Evolutionary conservation across 2,888 invertebrate genomes (phyloP), one percentile per base, ranked within the genome.

Genomic region (Platycheirus rosarum): DNA sequence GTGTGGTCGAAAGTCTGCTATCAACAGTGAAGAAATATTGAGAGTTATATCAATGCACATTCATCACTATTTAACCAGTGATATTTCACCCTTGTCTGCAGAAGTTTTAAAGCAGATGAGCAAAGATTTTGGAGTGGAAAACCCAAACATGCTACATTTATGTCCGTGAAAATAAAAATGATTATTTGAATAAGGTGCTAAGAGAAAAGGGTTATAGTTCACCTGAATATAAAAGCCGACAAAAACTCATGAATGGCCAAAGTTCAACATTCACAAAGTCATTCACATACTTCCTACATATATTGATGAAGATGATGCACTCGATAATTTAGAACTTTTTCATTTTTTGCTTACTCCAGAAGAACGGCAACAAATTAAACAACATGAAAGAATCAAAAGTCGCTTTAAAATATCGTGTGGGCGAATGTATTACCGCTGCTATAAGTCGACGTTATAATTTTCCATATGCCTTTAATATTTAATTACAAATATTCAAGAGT

Each of bases 51-150:
- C 49, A 16, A 49, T 2, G 9, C 14, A 49, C 9, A 29, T 49
- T 9, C 0, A 9, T 8, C 26, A 49, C 14, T 29, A 29, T 29
- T 5, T n/a, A 7, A n/a, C 26, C 0, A 14, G 11, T 44, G 18
- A 44, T 44, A 8, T 13, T 1, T 14, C 14, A 49, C 16, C 49
- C 1, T 5, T 49, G 0, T 26, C 49, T 14, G 26, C 14, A 49
- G 49, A 49, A 1, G 14, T 49, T 1, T 49, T 13, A 29, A 29
- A 29, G 0, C 23, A 48, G 14, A 49, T 29, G 14, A 29, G 7
- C 14, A 29, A 14, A 9, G 26, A 49, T 14, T n/a, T 29, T 13
- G 49, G 49, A 7, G 2, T 49, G 49, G 49, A 49, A 49, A 49
- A 26, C 29, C 2, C 2, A 5, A 11, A 49, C 49, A 6, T 49